A percentile compares a stretch with the other conserved stretches of the same genome.
These are phyloP conservation scores for Babyrousa celebensis DNA, from an alignment of 2,797 vertebrate species.

Conservation along the genomic window DNA sequence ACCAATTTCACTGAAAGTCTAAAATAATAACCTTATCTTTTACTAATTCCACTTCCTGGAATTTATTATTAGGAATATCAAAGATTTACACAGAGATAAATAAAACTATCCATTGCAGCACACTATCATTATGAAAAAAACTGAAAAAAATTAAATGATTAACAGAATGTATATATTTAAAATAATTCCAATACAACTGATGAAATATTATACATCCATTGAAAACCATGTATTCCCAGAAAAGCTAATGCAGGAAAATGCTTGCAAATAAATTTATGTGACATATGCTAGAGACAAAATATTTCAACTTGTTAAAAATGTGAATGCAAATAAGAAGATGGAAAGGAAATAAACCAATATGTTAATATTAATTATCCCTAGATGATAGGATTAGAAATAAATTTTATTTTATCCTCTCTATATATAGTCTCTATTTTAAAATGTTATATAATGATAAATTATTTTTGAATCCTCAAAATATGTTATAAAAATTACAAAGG, in stretches of 20 bases:
- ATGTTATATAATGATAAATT: slow-evolving; percentile 65
- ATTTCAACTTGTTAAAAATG: slow-evolving; percentile 55
- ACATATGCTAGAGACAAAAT: not conserved
- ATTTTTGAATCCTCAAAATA: slow-evolving; percentile 73
- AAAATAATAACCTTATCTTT: not conserved
- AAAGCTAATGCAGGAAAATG: not conserved
- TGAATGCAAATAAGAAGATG: not conserved
- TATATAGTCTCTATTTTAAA: slow-evolving; percentile 67
- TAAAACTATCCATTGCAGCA: not conserved
- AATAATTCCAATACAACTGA: slow-evolving; percentile 1
- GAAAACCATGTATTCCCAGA: slow-evolving; percentile 43
- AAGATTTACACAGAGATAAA: not conserved
- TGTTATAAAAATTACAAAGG: slow-evolving; percentile 62
- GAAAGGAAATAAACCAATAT: slow-evolving; percentile 7
- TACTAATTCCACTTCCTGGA: not conserved
- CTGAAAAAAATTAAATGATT: not conserved
- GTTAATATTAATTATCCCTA: slow-evolving; percentile 23
- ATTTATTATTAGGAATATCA: not conserved
- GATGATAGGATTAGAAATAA: not conserved
- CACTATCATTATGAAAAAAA: not conserved
- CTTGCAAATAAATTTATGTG: slow-evolving; percentile 24
- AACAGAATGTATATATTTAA: slow-evolving; percentile 14
- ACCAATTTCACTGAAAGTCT: not conserved
- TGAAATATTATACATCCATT: slow-evolving; percentile 45
- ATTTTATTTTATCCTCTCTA: slow-evolving; percentile 38